Evolutionary conservation across 2,113 vertebrate genomes (phyloP).

Genomic region (Herpailurus yagouaroundi): DNA sequence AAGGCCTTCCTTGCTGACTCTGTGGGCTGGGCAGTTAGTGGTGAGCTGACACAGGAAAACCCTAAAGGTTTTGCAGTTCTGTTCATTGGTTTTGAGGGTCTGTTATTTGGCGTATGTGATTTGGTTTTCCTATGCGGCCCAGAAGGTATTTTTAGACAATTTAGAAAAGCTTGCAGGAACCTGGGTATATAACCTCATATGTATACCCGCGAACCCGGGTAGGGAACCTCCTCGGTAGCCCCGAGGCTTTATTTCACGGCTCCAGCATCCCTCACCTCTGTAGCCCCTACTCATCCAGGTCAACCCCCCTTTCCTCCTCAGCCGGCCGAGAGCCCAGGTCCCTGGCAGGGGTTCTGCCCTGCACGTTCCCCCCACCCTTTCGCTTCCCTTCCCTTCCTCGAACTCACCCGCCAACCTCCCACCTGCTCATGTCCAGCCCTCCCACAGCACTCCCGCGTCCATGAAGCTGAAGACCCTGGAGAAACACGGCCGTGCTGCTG

Average conservation of each 20-base stretch:
- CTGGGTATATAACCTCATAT: no score
- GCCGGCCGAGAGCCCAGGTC: no score
- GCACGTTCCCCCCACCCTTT: not conserved
- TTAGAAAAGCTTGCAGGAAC: not conserved
- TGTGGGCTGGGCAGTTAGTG: not conserved
- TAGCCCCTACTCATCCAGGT: not conserved
- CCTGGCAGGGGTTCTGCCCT: no score
- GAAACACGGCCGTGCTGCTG: accelerated
- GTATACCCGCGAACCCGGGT: not conserved
- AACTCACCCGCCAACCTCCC: no score
- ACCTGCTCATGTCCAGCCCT: not conserved
- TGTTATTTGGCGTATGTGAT: not conserved
- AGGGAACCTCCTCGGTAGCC: no score
- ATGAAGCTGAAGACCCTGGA: accelerated
- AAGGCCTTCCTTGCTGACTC: not conserved
- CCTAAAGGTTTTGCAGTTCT: not conserved
- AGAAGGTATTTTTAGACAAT: not conserved
- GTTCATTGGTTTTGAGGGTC: not conserved
- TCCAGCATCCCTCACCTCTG: no score
- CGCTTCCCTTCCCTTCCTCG: not conserved
- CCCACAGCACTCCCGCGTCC: accelerated
- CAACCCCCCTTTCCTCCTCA: not conserved
- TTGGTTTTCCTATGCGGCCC: not conserved
- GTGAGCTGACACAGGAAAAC: not conserved
- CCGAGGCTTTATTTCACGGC: not conserved